phyloP scores from a whole-genome alignment of 2,888 invertebrate species.

The Eucriotettix oculatus region DNA sequence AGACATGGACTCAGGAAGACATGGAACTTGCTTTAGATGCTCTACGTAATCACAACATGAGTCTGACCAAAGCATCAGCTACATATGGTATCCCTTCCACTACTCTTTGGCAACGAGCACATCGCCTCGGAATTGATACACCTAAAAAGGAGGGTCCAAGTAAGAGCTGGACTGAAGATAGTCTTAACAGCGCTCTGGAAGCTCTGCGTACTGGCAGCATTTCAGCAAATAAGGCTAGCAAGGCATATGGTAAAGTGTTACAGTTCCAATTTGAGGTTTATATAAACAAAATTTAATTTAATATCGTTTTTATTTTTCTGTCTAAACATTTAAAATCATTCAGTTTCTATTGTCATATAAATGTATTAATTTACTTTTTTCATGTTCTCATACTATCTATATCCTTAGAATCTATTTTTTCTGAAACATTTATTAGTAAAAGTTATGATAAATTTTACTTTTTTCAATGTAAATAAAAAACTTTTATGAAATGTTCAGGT shows the following conservation, averaged over 20 bases:
- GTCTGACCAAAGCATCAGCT: slow-evolving; percentile 71
- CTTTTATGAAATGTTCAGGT: no score
- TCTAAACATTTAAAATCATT: neutral
- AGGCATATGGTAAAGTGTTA: slow-evolving; percentile 51
- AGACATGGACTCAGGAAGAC: slow-evolving; percentile 77
- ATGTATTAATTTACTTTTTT: no score
- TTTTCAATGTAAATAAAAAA: no score
- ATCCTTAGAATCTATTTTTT: no score
- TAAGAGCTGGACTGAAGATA: slow-evolving; percentile 77
- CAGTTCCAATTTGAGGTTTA: no score
- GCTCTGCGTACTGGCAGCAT: slow-evolving; percentile 70
- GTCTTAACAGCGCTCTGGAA: slow-evolving; percentile 63
- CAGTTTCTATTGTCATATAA: no score
- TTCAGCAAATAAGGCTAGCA: slow-evolving; percentile 82
- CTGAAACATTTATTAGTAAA: no score
- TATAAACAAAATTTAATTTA: no score
- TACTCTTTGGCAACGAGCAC: slow-evolving; percentile 80
- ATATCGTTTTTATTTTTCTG: neutral
- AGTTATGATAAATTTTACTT: no score
- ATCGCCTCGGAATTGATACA: slow-evolving; percentile 75
- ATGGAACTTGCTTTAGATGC: slow-evolving; percentile 81
- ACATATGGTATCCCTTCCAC: slow-evolving; percentile 81
- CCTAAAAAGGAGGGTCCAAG: slow-evolving; percentile 78
- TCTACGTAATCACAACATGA: slow-evolving; percentile 72
- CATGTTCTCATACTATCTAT: no score